phyloP scores from a whole-genome alignment of 1,140 invertebrate genomes.

The Monomorium pharaonis region DNA sequence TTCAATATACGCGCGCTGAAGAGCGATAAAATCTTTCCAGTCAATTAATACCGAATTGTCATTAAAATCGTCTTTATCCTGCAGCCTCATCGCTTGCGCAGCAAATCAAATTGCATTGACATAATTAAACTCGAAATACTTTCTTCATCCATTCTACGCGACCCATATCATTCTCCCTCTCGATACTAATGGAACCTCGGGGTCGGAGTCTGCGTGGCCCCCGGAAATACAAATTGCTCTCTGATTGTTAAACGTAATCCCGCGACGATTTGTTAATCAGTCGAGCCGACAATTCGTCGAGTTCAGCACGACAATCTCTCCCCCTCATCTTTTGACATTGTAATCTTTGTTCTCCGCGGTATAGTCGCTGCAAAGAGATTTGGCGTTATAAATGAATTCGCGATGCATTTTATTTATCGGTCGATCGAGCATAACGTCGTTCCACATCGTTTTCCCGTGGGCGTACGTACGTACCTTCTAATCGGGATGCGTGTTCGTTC shows the following conservation, averaged over 20 bases:
- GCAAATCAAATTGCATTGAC: conserved; percentile 11
- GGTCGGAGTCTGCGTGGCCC: background rate
- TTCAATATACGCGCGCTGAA: background rate
- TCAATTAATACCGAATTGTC: conserved; percentile 11
- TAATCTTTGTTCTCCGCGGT: conserved; percentile 1
- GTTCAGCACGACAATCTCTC: background rate
- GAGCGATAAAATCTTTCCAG: background rate
- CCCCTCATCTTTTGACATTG: background rate
- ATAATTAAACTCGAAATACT: background rate
- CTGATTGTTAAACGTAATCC: conserved; percentile 37
- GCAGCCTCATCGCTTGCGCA: background rate
- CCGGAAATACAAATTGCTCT: conserved; percentile 54
- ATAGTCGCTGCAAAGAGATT: background rate
- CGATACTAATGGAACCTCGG: conserved; percentile 11
- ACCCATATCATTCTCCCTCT: conserved; percentile 2
- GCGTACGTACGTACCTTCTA: conserved; percentile 29
- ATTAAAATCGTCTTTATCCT: conserved; percentile 15
- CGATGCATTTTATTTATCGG: background rate
- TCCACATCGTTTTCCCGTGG: background rate
- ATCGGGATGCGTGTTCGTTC: conserved; percentile 44
- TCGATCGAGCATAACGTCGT: background rate
- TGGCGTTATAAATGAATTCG: background rate
- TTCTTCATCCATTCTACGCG: background rate
- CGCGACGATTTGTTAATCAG: conserved; percentile 41
- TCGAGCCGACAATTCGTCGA: background rate